These are phyloP conservation scores for Griposia aprilina DNA, from an alignment of 2,888 invertebrate species.

Conservation along the genomic window DNA sequence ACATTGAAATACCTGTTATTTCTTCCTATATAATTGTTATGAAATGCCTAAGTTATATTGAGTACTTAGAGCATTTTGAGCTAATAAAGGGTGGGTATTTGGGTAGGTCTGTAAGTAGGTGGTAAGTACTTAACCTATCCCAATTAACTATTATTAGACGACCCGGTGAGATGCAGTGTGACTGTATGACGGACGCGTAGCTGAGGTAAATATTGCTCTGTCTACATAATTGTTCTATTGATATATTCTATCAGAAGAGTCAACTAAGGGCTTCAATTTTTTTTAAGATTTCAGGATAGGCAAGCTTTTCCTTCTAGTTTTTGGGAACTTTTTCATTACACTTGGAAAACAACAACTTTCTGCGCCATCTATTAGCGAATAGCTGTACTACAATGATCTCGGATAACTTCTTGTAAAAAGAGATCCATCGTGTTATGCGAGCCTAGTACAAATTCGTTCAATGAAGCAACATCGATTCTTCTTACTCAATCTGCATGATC, in stretches of 20 bases:
- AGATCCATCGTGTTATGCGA: constrained; percentile 61
- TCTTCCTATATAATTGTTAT: not conserved
- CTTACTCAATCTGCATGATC: constrained; percentile 54
- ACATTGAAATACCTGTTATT: not conserved
- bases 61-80: not conserved
- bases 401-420: not conserved
- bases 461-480: constrained; percentile 79
- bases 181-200: not conserved
- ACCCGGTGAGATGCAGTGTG: not conserved
- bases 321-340: not conserved
- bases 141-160: not conserved
- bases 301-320: not conserved
- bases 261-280: not conserved
- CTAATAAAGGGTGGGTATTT: not conserved
- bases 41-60: not conserved
- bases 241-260: not conserved
- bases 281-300: not conserved
- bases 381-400: constrained; percentile 30
- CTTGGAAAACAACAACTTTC: not conserved
- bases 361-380: constrained; percentile 58
- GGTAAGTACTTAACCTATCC: too few relatives aligned
- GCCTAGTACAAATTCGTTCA: constrained; percentile 79
- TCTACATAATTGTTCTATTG: not conserved
- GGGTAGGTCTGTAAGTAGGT: too few relatives aligned
- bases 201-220: not conserved